Conservation (phyloP, 2,888 invertebrate species). For the Pristionchus maxplancki region DNA sequence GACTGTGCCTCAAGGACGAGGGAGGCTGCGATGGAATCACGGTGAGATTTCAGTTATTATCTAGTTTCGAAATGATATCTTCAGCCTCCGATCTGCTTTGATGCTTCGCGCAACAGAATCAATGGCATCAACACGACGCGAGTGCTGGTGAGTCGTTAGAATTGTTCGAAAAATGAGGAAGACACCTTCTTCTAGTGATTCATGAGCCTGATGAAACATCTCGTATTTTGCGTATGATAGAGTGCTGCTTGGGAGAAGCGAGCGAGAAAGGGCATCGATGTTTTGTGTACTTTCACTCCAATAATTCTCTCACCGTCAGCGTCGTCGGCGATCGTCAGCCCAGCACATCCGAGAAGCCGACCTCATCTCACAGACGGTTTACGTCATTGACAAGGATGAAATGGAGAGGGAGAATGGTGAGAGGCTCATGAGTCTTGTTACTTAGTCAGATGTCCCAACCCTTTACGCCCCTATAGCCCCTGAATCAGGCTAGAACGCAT, state of each 20-base stretch:
- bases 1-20: conserved; percentile 75
- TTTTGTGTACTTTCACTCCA: too few species aligned
- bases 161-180: too few species aligned
- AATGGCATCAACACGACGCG: conserved; percentile 2
- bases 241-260: too few species aligned
- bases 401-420: conserved; percentile 50
- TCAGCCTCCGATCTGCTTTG: conserved; percentile 59
- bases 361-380: conserved; percentile 75
- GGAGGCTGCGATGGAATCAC: conserved; percentile 77
- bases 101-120: conserved; percentile 45
- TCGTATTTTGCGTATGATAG: too few species aligned
- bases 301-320: too few species aligned
- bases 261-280: too few species aligned
- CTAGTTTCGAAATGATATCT: conserved; percentile 2
- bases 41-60: conserved; percentile 54
- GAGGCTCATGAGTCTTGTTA: background rate
- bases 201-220: too few species aligned
- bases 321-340: background rate
- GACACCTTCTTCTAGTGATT: too few species aligned
- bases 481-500: too few species aligned
- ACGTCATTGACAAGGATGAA: conserved; percentile 72
- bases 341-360: conserved; percentile 64
- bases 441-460: too few species aligned
- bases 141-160: background rate
- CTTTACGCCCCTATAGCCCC: background rate